These are phyloP conservation scores for Drosophila seguyi DNA, from an alignment of 1,140 invertebrate species.

Conservation along the genomic window DNA sequence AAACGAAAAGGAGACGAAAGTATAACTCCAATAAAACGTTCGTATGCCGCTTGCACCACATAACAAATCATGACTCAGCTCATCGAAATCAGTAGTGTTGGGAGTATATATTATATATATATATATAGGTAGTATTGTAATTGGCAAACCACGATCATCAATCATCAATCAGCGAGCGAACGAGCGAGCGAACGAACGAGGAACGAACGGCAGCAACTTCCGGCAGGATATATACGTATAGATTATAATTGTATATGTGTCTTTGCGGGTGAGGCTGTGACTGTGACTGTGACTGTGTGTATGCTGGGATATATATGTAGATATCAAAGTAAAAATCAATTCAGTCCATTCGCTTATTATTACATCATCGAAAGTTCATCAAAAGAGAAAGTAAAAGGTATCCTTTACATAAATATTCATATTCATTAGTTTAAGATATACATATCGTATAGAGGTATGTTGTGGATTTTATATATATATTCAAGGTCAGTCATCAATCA, in stretches of 20 bases:
- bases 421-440: conserved; percentile 72
- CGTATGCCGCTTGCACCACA: conserved; percentile 79
- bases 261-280: conserved; percentile 33
- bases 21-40: conserved; percentile 74
- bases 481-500: conserved; percentile 63
- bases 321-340: conserved; percentile 83
- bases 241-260: conserved; percentile 46
- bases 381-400: conserved; percentile 71
- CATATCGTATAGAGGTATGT: conserved; percentile 48
- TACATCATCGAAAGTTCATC: conserved; percentile 81
- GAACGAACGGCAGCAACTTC: conserved; percentile 71
- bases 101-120: conserved; percentile 50
- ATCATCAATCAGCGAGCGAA: conserved; percentile 74
- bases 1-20: conserved; percentile 64
- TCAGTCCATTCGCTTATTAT: conserved; percentile 81
- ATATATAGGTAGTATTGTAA: conserved; percentile 61
- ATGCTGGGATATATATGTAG: conserved; percentile 56
- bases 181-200: conserved; percentile 71
- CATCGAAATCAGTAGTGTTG: conserved; percentile 56
- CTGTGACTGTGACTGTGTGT: conserved; percentile 33
- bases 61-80: conserved; percentile 80
- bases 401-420: conserved; percentile 67
- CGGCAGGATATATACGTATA: conserved; percentile 55
- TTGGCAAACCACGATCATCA: conserved; percentile 83
- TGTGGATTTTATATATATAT: conserved; percentile 60